Base-by-base conservation (phyloP, 2,113 vertebrate species). In the Neofelis nebulosa region DNA sequence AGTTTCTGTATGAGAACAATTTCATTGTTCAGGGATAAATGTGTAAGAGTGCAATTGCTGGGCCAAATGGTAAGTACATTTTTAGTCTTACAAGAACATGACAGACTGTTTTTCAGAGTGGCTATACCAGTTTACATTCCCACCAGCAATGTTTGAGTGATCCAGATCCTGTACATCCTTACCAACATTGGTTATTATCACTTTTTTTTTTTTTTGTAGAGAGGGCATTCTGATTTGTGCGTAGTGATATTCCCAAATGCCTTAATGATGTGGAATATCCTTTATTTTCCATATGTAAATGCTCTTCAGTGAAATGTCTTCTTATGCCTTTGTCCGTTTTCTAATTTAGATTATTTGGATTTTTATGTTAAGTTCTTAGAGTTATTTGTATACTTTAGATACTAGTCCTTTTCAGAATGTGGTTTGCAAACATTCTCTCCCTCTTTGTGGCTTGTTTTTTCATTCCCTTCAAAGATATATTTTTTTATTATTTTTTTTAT, bases 1-100 rank as follows among this genome's bases (percentile, higher is more conserved):
- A 48, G 41, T 85, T 94, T 71, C 68, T 94, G 45, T 8, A 36
- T 87, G 80, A 95, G 83, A 66, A 86, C 65, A 45, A 48, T 69
- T 93, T 95, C 29, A 48, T 95, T 95, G 61, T 52, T 89, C 29
- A 89, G 76, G 38, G 41, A 63, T 95, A 68, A 68, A 63, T 88
- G 66, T 65, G 7, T 23, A 89, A 38, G 65, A 55, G 25, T 65
- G 6, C 48, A 50, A 19, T 65, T 92, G 41, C 50, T 85, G 50
- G 71, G 38, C 82, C 29, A 50, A 74, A 31, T 71, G 71, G 81
- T 91, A 76, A 91, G 57, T 94, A 83, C 8, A 7, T 83, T 88
- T 73, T 88, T 92, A 83, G 38, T 86, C 88, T 95, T 96, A 61
- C 3, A 57, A 81, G 83, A 68, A 82, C 25, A 4, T 48, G 45